A percentile compares a stretch with the other conserved stretches of the same genome.
Conservation (phyloP, 2,113 vertebrate genomes). For the Odobenus rosmarus region DNA sequence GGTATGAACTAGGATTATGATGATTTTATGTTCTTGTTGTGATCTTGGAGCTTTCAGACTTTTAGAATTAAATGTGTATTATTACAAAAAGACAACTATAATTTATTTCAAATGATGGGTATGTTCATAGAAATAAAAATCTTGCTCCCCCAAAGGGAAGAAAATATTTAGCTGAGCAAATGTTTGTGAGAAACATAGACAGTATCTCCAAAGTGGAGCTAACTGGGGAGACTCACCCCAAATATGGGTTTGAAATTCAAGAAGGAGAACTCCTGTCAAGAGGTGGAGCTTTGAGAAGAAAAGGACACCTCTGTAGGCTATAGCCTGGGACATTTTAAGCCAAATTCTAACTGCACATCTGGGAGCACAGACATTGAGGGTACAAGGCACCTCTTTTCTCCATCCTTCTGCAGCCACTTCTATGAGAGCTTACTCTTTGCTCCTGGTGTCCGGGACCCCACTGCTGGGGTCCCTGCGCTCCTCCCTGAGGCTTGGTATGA, state of each 20-base stretch:
- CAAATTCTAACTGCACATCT: background rate
- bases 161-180: background rate
- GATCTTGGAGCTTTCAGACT: background rate
- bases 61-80: slow-evolving; percentile 21
- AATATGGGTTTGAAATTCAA: background rate
- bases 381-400: background rate
- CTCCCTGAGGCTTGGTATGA: background rate
- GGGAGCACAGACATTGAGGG: background rate
- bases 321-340: background rate
- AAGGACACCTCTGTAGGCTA: background rate
- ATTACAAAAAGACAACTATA: background rate
- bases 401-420: background rate
- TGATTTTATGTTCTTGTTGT: background rate
- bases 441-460: background rate
- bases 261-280: background rate
- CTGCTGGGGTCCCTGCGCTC: background rate
- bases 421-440: background rate
- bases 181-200: background rate
- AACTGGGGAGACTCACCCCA: background rate
- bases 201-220: background rate
- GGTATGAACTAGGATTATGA: background rate
- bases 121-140: background rate
- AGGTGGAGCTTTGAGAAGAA: background rate
- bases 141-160: background rate
- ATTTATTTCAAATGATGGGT: background rate